Evolutionary conservation across 2,113 vertebrate species (phyloP).

Genomic region (Gymnobelideus leadbeateri): DNA sequence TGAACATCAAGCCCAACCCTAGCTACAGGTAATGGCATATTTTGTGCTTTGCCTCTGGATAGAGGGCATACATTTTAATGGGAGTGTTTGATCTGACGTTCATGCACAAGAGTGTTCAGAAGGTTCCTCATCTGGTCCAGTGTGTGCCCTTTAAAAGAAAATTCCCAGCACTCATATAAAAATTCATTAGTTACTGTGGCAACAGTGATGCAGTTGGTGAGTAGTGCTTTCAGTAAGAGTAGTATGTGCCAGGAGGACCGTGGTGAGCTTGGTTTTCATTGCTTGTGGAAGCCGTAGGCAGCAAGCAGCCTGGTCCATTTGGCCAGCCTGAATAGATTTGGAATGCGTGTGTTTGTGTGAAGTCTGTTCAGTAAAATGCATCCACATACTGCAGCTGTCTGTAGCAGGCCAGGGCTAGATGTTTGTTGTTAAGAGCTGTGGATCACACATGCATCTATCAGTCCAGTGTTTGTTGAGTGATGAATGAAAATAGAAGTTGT

Average conservation of each 20-base stretch:
- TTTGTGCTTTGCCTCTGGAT: not conserved
- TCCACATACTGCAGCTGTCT: not conserved
- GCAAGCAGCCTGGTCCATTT: slow-evolving; percentile 7
- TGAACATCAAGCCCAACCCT: not conserved
- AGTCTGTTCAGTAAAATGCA: not conserved
- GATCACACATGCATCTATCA: not conserved
- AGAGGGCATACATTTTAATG: not conserved
- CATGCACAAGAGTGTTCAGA: not conserved
- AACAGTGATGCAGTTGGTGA: slow-evolving; percentile 55
- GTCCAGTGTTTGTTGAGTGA: not conserved
- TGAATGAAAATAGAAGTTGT: not conserved
- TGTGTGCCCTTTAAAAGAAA: no score
- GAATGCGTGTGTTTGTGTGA: not conserved
- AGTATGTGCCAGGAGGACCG: not conserved
- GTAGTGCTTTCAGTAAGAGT: slow-evolving; percentile 48
- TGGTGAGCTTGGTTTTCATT: not conserved
- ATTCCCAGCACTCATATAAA: not conserved
- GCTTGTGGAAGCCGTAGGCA: not conserved
- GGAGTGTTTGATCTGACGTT: not conserved
- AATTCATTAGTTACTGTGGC: slow-evolving; percentile 51
- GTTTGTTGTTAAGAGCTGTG: not conserved
- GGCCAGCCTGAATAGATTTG: slow-evolving; percentile 45
- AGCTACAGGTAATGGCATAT: not conserved
- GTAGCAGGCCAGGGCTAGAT: not conserved
- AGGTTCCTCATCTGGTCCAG: not conserved